Evolutionary conservation across 2,113 vertebrate species (phyloP).

Genomic region (Platanista minor): DNA sequence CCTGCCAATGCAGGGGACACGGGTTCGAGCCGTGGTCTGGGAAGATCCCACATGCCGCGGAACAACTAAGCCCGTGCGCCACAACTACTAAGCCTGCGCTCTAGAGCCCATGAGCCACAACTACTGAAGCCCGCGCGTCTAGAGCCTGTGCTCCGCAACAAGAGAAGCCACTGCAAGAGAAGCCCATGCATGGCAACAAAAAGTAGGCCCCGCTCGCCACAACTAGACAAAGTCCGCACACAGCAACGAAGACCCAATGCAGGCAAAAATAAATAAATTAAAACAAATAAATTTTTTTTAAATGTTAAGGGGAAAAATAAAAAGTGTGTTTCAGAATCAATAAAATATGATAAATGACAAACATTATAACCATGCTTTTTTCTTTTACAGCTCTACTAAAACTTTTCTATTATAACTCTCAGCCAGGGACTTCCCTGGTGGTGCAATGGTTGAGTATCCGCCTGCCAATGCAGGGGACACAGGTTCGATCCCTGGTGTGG

Average conservation of each 20-base stretch:
- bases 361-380: neutral
- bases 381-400: neutral
- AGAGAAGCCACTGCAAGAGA: too few relatives aligned
- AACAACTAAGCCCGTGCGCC: too few relatives aligned
- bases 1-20: too few relatives aligned
- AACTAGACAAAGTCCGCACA: neutral
- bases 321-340: neutral
- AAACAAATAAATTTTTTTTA: neutral
- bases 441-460: too few relatives aligned
- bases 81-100: too few relatives aligned
- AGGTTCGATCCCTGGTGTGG: too few relatives aligned
- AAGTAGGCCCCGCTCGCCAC: too few relatives aligned
- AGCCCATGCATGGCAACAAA: too few relatives aligned
- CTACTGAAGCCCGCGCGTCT: too few relatives aligned
- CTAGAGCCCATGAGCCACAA: too few relatives aligned
- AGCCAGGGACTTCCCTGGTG: neutral
- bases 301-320: neutral
- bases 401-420: neutral
- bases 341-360: neutral
- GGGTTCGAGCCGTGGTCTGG: neutral
- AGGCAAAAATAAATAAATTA: neutral
- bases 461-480: too few relatives aligned
- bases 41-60: neutral
- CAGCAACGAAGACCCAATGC: neutral
- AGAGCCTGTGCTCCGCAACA: too few relatives aligned